Percentiles rank a stretch among this genome's conserved stretches.
phyloP scores from a whole-genome alignment of 2,113 vertebrate genomes.

The Hydrolagus affinis region DNA sequence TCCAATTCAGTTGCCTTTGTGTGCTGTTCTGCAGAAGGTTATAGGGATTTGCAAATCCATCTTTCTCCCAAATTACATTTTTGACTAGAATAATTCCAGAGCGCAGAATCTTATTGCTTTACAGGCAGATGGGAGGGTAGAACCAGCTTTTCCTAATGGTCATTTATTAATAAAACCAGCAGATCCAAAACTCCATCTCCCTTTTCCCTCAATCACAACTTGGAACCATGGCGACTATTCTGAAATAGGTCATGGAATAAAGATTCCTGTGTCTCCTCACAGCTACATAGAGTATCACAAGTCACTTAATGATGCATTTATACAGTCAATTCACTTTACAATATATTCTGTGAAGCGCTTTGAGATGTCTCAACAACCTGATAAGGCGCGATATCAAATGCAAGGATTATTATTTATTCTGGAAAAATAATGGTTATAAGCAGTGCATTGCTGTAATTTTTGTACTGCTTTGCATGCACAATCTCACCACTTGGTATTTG shows the following conservation, averaged over 20 bases:
- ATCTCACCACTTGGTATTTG: not conserved
- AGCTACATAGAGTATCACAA: not conserved
- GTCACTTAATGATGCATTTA: not conserved
- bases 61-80: not conserved
- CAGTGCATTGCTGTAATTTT: not conserved
- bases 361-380: too few relatives aligned
- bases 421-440: too few relatives aligned
- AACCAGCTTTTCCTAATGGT: not conserved
- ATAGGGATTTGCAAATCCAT: not conserved
- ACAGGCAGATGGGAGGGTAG: not conserved
- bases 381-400: too few relatives aligned
- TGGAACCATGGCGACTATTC: not conserved
- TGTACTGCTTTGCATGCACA: not conserved
- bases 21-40: not conserved
- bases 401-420: too few relatives aligned
- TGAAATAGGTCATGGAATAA: not conserved
- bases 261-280: not conserved
- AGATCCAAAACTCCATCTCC: not conserved
- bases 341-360: too few relatives aligned
- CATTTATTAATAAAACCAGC: not conserved
- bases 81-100: not conserved
- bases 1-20: not conserved
- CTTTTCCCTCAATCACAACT: not conserved
- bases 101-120: not conserved
- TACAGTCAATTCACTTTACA: too few relatives aligned